Evolutionary conservation across 1,140 invertebrate genomes (phyloP), one percentile per base, ranked within the genome.

Genomic region (Meloidogyne floridensis): DNA sequence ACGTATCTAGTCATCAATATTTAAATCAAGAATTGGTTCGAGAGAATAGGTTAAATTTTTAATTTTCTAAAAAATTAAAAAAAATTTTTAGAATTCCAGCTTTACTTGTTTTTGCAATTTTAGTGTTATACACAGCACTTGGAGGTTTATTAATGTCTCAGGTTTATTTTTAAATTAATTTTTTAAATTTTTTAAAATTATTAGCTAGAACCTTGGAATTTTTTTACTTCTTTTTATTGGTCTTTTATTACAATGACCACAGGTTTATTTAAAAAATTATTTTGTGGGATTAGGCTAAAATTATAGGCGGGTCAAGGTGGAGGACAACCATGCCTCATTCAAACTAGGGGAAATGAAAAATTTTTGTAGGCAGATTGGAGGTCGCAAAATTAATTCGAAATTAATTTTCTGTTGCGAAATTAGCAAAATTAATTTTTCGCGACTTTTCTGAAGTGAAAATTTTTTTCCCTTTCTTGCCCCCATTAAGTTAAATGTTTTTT

Each of bases 161-260:
- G 59, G 59, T 65, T 65, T 65, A n/a, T 75, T 43, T 9, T 77
- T 77, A 15, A 5, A 53, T 65, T 51, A 56, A 77, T 51, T 77
- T 65, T 78, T 78, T 13, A 42, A 4, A 71, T 74, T 9, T 54
- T 56, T n/a, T 43, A 47, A 32, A 32, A 32, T 71, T 47, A 65
- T 32, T 71, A 47, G 59, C n/a, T 32, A 53, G 18, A 32, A 43
- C 42, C 65, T 69, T 47, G 72, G 88, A 87, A 75, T 53, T 89
- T 90, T 76, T 90, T 90, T 77, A 90, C 86, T n/a, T 88, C 88
- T 15, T 89, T 89, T 81, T 89, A 89, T 74, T 89, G 89, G 88
- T 86, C 86, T 69, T 89, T 89, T 82, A 89, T 89, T 54, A 90
- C 88, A 18, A 89, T 89, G 89, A 89, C 88, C 77, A 89, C 88